Base-by-base conservation (phyloP, 2,888 invertebrate genomes). In the Harpalus rubripes region DNA sequence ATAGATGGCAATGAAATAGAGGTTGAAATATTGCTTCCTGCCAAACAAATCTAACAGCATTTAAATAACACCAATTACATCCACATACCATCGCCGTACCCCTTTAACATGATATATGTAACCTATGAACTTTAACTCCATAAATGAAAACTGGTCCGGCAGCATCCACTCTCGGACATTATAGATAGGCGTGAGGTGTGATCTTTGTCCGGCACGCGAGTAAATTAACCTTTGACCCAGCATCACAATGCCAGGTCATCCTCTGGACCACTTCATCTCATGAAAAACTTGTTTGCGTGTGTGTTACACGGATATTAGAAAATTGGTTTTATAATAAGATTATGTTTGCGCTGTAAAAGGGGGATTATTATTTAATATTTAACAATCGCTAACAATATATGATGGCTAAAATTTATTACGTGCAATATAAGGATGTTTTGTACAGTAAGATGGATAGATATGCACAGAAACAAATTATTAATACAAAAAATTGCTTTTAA, bases 151-250 rank as follows among this genome's bases (percentile, higher is more conserved):
- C 82, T 82, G 82, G 82, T 82, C 82, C 82, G 18, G 59, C 58
- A 72, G 72, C 82, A 82, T 68, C 82, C 65, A 32, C 15, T 65
- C 5, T 52, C 41, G 26, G 8, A 39, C 63, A 26, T 6, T 12
- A 12, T n/a, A 68, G 39, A 68, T 68, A 68, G 68, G 68, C 39
- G 68, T 68, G 68, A 68, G 10, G 65, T 32, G 39, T 68, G 68
- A 68, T 68, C 22, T 32, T 63, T 81, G 63, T 68, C 52, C 32
- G 82, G 59, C 72, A 56, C 58, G 59, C 58, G 82, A 81, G 22
- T 58, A 68, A 44, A 68, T 82, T 82, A 82, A 82, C 82, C 82
- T 72, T 72, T 82, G 72, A 72, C 82, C 68, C 82, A 82, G 72
- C 82, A 82, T 82, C 82, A 22, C 16, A 63, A 22, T 22, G 63